These are phyloP conservation scores for Corythoichthys haematopterus DNA, from an alignment of 2,113 vertebrate genomes.

Conservation along the genomic window DNA sequence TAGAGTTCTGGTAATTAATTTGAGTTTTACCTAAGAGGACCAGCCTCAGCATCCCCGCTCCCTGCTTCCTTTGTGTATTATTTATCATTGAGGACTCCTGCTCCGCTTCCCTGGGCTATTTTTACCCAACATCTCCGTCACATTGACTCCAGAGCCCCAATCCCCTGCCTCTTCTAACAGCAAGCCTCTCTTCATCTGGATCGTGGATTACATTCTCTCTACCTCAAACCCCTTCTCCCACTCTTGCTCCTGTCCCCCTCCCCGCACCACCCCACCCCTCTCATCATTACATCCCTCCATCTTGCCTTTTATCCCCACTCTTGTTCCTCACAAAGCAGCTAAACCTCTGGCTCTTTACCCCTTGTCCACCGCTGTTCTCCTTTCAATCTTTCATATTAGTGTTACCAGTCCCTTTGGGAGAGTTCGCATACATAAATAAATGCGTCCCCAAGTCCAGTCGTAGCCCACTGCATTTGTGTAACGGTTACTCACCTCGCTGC, in stretches of 20 bases:
- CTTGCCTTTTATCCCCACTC: conserved; percentile 31
- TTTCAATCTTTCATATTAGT: conserved; percentile 60
- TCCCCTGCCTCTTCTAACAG: conserved; percentile 61
- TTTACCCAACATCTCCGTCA: conserved; percentile 65
- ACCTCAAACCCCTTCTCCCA: conserved; percentile 26
- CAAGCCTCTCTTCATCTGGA: conserved; percentile 56
- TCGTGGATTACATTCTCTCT: conserved; percentile 54
- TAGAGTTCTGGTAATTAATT: conserved; percentile 47
- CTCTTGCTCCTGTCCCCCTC: conserved; percentile 12
- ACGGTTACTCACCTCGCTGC: conserved; percentile 22
- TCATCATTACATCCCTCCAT: conserved; percentile 5
- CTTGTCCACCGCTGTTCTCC: conserved; percentile 28
- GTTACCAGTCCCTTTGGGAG: conserved; percentile 34
- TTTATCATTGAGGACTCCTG: conserved; percentile 67
- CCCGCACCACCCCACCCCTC: background rate
- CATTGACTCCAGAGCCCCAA: conserved; percentile 62
- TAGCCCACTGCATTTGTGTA: conserved; percentile 32
- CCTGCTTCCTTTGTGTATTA: conserved; percentile 58
- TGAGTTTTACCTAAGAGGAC: conserved; percentile 41
- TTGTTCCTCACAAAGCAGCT: conserved; percentile 27
- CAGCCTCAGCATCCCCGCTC: conserved; percentile 3
- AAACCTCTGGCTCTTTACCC: conserved; percentile 16
- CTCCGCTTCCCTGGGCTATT: conserved; percentile 65
- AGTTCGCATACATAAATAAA: conserved; percentile 28
- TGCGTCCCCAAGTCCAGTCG: conserved; percentile 28